Evolutionary conservation across 2,888 invertebrate species (phyloP), one percentile per base, ranked within the genome.

Genomic region (Harpagoxenus sublaevis): DNA sequence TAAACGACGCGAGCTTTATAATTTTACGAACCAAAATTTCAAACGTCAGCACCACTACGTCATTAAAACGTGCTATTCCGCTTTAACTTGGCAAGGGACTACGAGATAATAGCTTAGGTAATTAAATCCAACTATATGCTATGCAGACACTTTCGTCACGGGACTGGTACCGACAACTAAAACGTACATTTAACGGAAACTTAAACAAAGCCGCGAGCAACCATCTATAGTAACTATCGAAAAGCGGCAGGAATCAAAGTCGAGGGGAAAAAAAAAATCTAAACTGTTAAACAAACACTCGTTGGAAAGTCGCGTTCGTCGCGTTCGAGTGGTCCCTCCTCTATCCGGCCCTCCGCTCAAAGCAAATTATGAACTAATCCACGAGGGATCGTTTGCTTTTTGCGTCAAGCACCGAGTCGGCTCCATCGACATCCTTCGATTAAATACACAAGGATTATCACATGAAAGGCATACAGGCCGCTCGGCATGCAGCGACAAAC

Each of bases 401-500:
- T 78, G 70, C 82, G 75, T 81, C 73, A 73, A 71, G 65, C 74
- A 53, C 83, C 74, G 73, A 53, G 55, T 51, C 62, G 31, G 66
- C 48, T 74, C 45, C 79, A 83, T 87, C 87, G 85, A 78, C 87
- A 81, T 89, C 77, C 66, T 91, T 84, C 89, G 91, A 93, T 94
- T 94, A 92, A 94, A 94, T 94, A 94, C 94, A 94, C 93, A 93
- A 91, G 91, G 93, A 94, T 94, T 94, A 94, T 93, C 94, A 94
- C 94, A 93, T 94, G 92, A 94, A 94, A 93, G 93, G 91, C 88
- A 81, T n/a, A 66, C 39, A 70, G 75, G 55, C 48, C 35, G 71
- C 45, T 48, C 55, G 68, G 48, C 18, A 78, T 71, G 75, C 63
- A 66, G 73, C 73, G 55, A 83, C 68, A 65, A 62, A 45, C 15